Percentiles rank a stretch among this genome's conserved stretches.
phyloP scores from a whole-genome alignment of 2,888 invertebrate genomes.

The Heliconius aoede region DNA sequence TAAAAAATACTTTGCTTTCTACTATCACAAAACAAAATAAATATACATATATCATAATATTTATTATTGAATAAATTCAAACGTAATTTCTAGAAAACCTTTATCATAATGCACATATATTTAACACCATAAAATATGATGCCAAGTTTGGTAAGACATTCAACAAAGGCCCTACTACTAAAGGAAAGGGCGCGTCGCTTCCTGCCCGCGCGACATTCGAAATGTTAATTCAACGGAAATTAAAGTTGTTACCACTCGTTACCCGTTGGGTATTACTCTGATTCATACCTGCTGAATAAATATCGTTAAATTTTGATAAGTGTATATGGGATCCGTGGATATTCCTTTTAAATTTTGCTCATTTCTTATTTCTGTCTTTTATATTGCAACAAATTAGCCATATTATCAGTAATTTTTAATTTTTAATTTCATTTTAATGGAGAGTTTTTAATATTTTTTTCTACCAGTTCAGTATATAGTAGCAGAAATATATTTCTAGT shows the following conservation, averaged over 20 bases:
- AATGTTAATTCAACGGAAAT: constrained; percentile 83
- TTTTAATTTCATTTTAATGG: too few species aligned
- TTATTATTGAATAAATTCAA: background rate
- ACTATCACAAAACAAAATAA: background rate
- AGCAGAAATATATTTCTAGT: too few species aligned
- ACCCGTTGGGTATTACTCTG: constrained; percentile 71
- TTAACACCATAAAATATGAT: constrained; percentile 40
- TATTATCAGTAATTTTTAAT: too few species aligned
- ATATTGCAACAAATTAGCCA: too few species aligned
- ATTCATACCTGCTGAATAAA: constrained; percentile 51
- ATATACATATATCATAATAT: background rate
- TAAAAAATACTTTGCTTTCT: background rate
- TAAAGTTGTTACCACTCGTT: constrained; percentile 79
- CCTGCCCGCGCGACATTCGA: constrained; percentile 69
- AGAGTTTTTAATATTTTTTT: too few species aligned
- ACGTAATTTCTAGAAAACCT: background rate
- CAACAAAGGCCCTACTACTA: constrained; percentile 55
- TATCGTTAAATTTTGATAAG: constrained; percentile 37
- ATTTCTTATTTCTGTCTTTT: background rate
- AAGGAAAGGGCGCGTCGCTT: constrained; percentile 71
- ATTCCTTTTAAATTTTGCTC: background rate
- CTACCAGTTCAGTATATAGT: too few species aligned
- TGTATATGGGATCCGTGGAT: constrained; percentile 13
- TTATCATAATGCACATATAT: constrained; percentile 37
- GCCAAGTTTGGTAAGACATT: constrained; percentile 53